phyloP scores from a whole-genome alignment of 2,888 invertebrate genomes.

The Apamea crenata region DNA sequence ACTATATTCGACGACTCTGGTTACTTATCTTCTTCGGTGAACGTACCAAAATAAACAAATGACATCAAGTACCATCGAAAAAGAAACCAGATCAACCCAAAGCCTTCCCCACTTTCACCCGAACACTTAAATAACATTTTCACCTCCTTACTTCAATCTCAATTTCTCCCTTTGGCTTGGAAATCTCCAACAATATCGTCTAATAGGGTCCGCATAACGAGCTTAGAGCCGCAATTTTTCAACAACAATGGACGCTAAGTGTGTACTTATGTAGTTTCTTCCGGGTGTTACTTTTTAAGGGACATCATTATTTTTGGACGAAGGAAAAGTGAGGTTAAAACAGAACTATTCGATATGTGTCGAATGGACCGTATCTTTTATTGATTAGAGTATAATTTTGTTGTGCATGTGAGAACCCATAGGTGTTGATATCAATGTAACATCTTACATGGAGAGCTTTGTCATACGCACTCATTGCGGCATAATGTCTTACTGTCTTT shows the following conservation, averaged over 20 bases:
- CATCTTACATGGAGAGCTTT: neutral
- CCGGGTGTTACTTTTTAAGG: slow-evolving; percentile 16
- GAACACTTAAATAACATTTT: slow-evolving; percentile 27
- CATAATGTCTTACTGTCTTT: neutral
- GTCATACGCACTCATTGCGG: neutral
- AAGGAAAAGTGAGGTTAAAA: slow-evolving; percentile 10
- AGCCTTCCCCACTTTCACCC: neutral
- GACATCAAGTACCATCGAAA: neutral
- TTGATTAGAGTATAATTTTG: neutral
- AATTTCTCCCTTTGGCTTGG: slow-evolving; percentile 14
- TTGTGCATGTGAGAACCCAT: too few species aligned
- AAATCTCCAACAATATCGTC: slow-evolving; percentile 29
- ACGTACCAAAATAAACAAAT: neutral
- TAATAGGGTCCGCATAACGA: slow-evolving; percentile 60
- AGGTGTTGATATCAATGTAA: neutral
- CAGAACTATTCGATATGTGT: neutral
- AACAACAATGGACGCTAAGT: slow-evolving; percentile 42
- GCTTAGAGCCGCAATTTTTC: slow-evolving; percentile 44
- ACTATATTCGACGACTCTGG: too few species aligned
- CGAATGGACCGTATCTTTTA: neutral
- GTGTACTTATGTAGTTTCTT: slow-evolving; percentile 42
- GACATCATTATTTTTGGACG: slow-evolving; percentile 38
- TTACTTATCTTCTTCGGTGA: neutral
- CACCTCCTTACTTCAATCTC: slow-evolving; percentile 3
- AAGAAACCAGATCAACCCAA: neutral